Percentiles rank a stretch among this genome's conserved stretches.
These are phyloP conservation scores for Prorops nasuta DNA, from an alignment of 1,140 invertebrate species.

Conservation along the genomic window DNA sequence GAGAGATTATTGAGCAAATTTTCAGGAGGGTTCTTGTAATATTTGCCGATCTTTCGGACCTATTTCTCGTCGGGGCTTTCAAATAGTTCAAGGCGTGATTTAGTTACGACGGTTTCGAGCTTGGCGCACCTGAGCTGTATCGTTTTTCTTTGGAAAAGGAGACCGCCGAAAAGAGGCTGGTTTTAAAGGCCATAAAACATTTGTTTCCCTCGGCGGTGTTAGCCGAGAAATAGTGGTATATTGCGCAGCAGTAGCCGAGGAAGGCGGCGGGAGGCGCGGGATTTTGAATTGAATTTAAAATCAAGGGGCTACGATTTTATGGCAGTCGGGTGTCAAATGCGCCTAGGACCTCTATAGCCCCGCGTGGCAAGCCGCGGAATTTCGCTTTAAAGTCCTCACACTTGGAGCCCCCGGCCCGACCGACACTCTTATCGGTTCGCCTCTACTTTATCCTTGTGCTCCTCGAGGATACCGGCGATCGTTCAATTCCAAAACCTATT, in stretches of 20 bases:
- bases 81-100: too few species aligned
- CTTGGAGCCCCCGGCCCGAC: not conserved
- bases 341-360: too few species aligned
- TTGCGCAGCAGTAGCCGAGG: slow-evolving; percentile 27
- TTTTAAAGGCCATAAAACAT: slow-evolving; percentile 51
- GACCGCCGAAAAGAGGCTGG: slow-evolving; percentile 33
- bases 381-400: slow-evolving; percentile 11
- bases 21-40: too few species aligned
- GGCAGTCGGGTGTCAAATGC: slow-evolving; percentile 39
- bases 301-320: slow-evolving; percentile 47
- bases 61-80: too few species aligned
- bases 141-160: slow-evolving; percentile 16
- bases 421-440: slow-evolving; percentile 29
- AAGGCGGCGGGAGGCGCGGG: slow-evolving; percentile 16
- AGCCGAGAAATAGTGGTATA: slow-evolving; percentile 25
- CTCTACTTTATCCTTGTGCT: slow-evolving; percentile 13
- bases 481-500: slow-evolving; percentile 13
- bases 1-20: too few species aligned
- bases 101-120: too few species aligned
- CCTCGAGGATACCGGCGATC: slow-evolving; percentile 15
- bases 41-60: too few species aligned
- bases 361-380: too few species aligned
- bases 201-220: slow-evolving; percentile 38
- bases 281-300: slow-evolving; percentile 53
- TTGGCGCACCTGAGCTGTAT: too few species aligned